A percentile compares a stretch with the other conserved stretches of the same genome.
These are phyloP conservation scores for Clytia hemisphaerica DNA, from an alignment of 30 jellyfish, hydroid and myxozoan species.

Conservation along the genomic window DNA sequence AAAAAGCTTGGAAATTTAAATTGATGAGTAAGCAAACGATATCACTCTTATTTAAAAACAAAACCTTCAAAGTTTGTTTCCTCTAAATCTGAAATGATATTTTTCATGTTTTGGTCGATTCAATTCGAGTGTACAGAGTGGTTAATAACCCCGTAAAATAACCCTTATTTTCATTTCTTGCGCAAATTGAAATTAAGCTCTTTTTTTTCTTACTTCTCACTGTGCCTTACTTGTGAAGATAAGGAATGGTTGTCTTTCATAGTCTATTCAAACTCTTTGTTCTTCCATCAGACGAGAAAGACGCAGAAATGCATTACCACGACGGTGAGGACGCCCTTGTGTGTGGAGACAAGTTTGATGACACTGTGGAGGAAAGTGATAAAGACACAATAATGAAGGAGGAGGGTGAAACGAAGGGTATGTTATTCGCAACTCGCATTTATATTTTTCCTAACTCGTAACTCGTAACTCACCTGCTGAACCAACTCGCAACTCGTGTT, in stretches of 20 bases:
- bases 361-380: conserved; percentile 30
- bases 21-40: too few species aligned
- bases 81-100: too few species aligned
- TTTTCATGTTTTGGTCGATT: too few species aligned
- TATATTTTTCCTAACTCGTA: background rate
- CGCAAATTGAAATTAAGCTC: too few species aligned
- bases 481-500: too few species aligned
- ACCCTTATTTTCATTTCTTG: too few species aligned
- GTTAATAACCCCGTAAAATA: too few species aligned
- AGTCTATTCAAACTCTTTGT: background rate
- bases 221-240: background rate
- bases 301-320: conserved; percentile 66
- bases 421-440: background rate
- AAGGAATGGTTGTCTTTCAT: too few species aligned
- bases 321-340: conserved; percentile 70
- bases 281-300: conserved; percentile 23
- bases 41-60: too few species aligned
- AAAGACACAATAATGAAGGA: conserved; percentile 26
- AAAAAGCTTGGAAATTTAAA: too few species aligned
- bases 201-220: background rate
- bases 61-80: too few species aligned
- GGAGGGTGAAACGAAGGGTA: background rate
- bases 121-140: too few species aligned
- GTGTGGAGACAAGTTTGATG: conserved; percentile 86
- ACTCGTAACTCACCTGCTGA: background rate